phyloP scores from a whole-genome alignment of 2,888 invertebrate genomes.

The Cylindroiulus punctatus region DNA sequence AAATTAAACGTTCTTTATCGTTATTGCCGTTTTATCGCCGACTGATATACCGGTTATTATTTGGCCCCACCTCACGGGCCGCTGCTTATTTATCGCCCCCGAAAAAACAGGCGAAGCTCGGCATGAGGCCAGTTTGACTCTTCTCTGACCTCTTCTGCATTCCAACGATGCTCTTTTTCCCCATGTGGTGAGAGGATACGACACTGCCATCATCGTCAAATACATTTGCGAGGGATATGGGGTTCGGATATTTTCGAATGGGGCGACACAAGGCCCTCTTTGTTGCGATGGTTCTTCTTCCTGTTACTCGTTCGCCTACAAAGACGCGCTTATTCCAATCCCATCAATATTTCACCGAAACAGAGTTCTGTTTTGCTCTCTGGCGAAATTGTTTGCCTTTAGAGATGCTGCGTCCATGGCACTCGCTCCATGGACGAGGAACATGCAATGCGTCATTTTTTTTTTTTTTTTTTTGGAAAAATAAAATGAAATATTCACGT shows the following conservation, averaged over 20 bases:
- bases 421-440: too few species aligned
- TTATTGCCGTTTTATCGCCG: constrained; percentile 30
- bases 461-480: too few species aligned
- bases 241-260: neutral
- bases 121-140: constrained; percentile 20
- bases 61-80: neutral
- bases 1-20: constrained; percentile 31
- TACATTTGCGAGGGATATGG: too few species aligned
- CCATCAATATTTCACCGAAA: neutral
- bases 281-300: constrained; percentile 35
- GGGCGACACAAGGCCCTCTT: neutral
- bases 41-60: constrained; percentile 42
- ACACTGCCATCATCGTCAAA: neutral
- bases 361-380: too few species aligned
- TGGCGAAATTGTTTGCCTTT: too few species aligned
- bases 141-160: neutral
- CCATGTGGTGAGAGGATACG: constrained; percentile 51
- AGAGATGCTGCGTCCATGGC: too few species aligned
- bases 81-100: constrained; percentile 27
- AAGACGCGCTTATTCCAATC: neutral
- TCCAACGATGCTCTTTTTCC: constrained; percentile 28
- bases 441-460: too few species aligned
- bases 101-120: constrained; percentile 8
- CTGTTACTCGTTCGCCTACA: neutral
- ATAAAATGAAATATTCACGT: too few species aligned